Evolutionary conservation across 2,113 vertebrate genomes (phyloP).

Genomic region (Microtus oregoni): DNA sequence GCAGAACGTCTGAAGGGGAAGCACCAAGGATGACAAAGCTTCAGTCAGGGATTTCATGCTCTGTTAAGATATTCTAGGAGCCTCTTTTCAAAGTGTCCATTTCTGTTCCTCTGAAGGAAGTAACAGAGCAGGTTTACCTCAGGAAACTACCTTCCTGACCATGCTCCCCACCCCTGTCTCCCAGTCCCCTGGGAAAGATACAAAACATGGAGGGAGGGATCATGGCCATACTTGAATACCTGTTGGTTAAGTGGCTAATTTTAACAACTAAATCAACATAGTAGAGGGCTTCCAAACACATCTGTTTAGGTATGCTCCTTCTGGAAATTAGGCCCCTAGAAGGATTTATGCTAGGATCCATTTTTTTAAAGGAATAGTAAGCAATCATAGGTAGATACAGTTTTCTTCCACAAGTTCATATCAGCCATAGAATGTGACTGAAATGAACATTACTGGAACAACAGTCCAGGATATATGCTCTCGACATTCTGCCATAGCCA

Average conservation of each 20-base stretch:
- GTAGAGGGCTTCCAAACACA: not conserved
- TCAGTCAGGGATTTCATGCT: not conserved
- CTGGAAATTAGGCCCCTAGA: constrained; percentile 41
- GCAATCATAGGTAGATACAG: not conserved
- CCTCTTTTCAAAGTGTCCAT: not conserved
- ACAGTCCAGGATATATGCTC: not conserved
- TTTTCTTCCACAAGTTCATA: constrained; percentile 21
- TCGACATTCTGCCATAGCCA: not conserved
- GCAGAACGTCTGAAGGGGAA: not conserved
- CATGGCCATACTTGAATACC: not conserved
- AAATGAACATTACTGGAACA: not conserved
- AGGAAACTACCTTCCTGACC: not conserved
- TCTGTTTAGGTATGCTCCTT: not conserved
- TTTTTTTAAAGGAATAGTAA: not conserved
- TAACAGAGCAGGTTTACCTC: not conserved
- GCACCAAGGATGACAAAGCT: not conserved
- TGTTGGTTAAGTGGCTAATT: not conserved
- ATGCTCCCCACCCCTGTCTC: not conserved
- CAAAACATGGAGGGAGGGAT: not conserved
- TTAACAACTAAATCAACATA: not conserved
- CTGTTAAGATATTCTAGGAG: not conserved
- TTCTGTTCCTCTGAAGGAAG: not conserved
- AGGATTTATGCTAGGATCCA: not conserved
- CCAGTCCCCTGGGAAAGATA: not conserved
- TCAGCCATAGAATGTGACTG: not conserved